Percentiles rank a stretch among this genome's conserved stretches.
Evolutionary conservation across 1,140 invertebrate species (phyloP).

Genomic region (Mamestra configurata): DNA sequence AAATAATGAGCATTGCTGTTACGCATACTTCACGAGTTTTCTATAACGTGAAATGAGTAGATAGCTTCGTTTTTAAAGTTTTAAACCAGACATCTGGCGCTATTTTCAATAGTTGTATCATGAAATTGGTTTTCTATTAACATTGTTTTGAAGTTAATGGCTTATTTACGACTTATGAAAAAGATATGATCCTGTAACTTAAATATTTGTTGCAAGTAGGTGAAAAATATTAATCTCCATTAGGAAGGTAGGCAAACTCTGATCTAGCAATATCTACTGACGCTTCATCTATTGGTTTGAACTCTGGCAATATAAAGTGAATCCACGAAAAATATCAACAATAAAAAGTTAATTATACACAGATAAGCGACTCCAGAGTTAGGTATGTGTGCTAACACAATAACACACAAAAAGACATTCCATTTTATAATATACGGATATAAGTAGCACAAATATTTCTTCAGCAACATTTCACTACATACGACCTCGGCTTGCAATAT

Average conservation of each 20-base stretch:
- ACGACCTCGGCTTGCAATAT: neutral
- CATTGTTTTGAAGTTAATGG: neutral
- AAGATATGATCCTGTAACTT: neutral
- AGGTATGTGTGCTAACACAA: too few relatives aligned
- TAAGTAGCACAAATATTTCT: too few relatives aligned
- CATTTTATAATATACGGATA: too few relatives aligned
- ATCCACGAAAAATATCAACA: too few relatives aligned
- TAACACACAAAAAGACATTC: too few relatives aligned
- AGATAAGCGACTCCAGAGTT: too few relatives aligned
- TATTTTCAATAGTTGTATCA: neutral
- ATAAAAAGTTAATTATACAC: too few relatives aligned
- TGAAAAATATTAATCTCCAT: neutral
- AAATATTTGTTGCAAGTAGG: neutral
- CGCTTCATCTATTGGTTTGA: too few relatives aligned
- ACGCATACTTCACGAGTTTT: neutral
- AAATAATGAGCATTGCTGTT: neutral
- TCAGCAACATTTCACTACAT: neutral
- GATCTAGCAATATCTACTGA: too few relatives aligned
- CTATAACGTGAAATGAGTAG: neutral
- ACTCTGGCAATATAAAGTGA: too few relatives aligned
- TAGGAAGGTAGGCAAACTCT: too few relatives aligned
- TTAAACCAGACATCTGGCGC: neutral
- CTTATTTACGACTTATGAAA: neutral
- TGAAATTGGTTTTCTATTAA: neutral
- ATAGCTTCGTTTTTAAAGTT: neutral